Evolutionary conservation across 1,140 invertebrate species (phyloP).

Genomic region (Harpegnathos saltator): DNA sequence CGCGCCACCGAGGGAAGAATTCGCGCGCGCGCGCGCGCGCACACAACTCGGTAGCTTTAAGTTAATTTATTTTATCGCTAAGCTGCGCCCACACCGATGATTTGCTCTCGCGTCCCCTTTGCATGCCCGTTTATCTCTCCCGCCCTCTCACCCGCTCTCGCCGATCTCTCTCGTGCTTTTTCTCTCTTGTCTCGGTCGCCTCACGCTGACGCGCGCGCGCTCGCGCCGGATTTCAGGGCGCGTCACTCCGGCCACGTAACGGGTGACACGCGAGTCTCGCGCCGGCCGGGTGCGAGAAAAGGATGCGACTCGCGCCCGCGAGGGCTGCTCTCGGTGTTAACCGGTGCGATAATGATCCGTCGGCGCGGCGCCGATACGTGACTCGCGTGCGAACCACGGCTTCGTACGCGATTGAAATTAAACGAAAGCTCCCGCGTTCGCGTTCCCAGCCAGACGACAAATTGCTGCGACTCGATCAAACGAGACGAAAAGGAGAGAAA

Average conservation of each 20-base stretch:
- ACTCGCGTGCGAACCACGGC: no score
- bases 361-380: no score
- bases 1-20: conserved; percentile 58
- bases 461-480: no score
- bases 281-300: not conserved
- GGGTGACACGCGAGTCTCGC: conserved; percentile 44
- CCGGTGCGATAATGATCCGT: no score
- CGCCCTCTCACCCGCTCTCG: not conserved
- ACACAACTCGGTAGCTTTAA: conserved; percentile 79
- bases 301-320: no score
- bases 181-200: conserved; percentile 5
- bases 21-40: no score
- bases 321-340: no score
- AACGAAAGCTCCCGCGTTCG: no score
- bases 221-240: not conserved
- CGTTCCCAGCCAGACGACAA: no score
- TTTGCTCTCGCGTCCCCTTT: conserved; percentile 59
- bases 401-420: no score
- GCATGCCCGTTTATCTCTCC: conserved; percentile 54
- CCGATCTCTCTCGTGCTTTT: not conserved
- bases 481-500: no score
- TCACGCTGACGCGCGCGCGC: not conserved
- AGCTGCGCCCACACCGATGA: conserved; percentile 66
- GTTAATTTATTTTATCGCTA: conserved; percentile 81
- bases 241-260: not conserved